These are phyloP conservation scores for Apamea monoglypha DNA, from an alignment of 2,888 invertebrate genomes.

Conservation along the genomic window DNA sequence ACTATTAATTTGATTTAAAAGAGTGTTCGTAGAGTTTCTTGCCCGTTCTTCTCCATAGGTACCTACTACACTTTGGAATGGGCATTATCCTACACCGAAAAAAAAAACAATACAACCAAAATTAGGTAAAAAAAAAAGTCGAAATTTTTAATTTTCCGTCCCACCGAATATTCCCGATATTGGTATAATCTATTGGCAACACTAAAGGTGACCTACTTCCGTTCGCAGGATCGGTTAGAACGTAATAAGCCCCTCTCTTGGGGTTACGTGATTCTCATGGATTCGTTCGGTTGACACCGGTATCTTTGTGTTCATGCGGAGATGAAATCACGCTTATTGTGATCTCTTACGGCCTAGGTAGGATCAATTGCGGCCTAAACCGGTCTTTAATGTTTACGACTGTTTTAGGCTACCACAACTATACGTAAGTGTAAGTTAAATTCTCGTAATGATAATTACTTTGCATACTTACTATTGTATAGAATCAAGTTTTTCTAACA, in stretches of 20 bases:
- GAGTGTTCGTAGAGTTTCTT: too few species aligned
- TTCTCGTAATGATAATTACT: too few species aligned
- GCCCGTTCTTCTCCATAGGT: too few species aligned
- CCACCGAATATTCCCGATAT: conserved; percentile 18
- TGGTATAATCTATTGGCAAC: conserved; percentile 39
- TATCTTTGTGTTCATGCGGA: conserved; percentile 36
- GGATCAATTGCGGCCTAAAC: not conserved
- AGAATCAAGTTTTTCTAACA: too few species aligned
- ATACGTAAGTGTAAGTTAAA: too few species aligned
- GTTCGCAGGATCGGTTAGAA: conserved; percentile 39
- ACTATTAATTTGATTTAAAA: too few species aligned
- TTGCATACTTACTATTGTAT: too few species aligned
- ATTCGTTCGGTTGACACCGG: conserved; percentile 31
- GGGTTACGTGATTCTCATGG: conserved; percentile 54
- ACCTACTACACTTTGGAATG: too few species aligned
- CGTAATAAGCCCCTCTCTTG: conserved; percentile 43
- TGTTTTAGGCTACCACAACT: not conserved
- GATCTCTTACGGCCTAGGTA: not conserved
- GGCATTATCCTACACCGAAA: not conserved
- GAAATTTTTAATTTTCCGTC: conserved; percentile 26
- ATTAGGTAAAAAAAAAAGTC: not conserved
- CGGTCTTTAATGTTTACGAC: not conserved
- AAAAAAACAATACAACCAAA: not conserved
- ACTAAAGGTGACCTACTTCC: conserved; percentile 65
- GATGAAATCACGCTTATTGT: conserved; percentile 21